A percentile compares a stretch with the other conserved stretches of the same genome.
Conservation (phyloP, 2,113 vertebrate genomes). For the Piprites chloris region DNA sequence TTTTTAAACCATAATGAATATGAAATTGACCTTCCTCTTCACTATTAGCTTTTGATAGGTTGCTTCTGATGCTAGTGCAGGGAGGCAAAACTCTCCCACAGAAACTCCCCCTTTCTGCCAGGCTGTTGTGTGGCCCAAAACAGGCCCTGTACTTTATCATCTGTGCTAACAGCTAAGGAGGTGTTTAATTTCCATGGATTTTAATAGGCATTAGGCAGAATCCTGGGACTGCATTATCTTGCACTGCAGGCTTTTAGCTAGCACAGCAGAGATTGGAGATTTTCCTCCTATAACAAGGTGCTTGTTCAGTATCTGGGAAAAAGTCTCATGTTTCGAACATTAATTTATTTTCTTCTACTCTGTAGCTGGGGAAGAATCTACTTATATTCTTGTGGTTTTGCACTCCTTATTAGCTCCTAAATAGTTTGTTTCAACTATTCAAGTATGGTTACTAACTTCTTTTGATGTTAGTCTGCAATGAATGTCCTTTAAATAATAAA, state of each 20-base stretch:
- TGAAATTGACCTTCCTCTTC: not conserved
- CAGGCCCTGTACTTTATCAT: not conserved
- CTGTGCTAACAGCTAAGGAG: not conserved
- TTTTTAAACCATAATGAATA: not conserved
- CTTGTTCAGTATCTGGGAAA: not conserved
- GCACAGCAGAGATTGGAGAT: not conserved
- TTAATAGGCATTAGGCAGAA: not conserved
- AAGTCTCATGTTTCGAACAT: not conserved
- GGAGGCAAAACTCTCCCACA: not conserved
- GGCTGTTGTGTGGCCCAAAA: not conserved
- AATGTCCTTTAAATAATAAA: too few species aligned
- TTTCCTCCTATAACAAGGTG: not conserved
- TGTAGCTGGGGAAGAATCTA: not conserved
- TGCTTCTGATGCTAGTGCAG: not conserved
- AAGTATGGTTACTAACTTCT: too few species aligned
- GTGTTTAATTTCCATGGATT: not conserved
- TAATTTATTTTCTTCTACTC: not conserved
- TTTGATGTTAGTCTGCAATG: too few species aligned
- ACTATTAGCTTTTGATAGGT: not conserved
- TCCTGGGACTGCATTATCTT: not conserved
- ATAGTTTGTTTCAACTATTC: too few species aligned
- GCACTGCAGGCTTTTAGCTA: not conserved
- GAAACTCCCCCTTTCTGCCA: not conserved
- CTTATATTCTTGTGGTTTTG: not conserved
- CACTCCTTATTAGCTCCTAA: not conserved